Percentiles rank a stretch among this genome's conserved stretches.
phyloP scores from a whole-genome alignment of 2,797 vertebrate genomes.

The Choloepus didactylus region DNA sequence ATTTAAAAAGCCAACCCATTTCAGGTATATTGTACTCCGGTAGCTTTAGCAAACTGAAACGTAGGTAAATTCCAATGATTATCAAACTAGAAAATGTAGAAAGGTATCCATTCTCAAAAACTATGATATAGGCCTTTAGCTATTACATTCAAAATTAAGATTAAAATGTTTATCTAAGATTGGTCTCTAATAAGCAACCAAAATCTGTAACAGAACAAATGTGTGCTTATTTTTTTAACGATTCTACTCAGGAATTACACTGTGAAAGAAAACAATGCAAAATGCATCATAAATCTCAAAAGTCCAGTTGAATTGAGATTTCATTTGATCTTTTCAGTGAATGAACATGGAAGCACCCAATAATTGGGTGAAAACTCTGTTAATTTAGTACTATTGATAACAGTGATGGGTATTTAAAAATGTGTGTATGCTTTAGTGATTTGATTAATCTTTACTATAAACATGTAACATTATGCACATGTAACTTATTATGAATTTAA shows the following conservation, averaged over 20 bases:
- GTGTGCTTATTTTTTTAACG: not conserved
- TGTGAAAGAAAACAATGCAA: not conserved
- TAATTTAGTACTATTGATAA: slow-evolving; percentile 48
- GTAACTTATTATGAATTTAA: not conserved
- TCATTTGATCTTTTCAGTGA: slow-evolving; percentile 19
- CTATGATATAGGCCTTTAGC: not conserved
- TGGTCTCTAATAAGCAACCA: not conserved
- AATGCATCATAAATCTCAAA: not conserved
- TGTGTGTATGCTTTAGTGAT: not conserved
- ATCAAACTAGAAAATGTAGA: not conserved
- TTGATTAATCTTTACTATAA: slow-evolving; percentile 22
- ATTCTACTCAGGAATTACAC: not conserved
- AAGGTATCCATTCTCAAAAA: not conserved
- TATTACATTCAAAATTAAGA: slow-evolving; percentile 31
- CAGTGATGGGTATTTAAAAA: not conserved
- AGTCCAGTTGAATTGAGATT: not conserved
- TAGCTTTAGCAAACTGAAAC: too few relatives aligned
- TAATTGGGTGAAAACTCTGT: not conserved
- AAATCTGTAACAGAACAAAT: slow-evolving; percentile 15
- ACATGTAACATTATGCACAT: not conserved
- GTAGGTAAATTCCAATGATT: not conserved
- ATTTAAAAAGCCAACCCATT: too few relatives aligned
- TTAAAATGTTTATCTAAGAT: not conserved
- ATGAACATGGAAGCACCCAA: not conserved
- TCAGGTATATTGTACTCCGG: too few relatives aligned